Percentiles rank a stretch among this genome's conserved stretches.
Conservation (phyloP, 2,113 vertebrate species). For the Saguinus midas region DNA sequence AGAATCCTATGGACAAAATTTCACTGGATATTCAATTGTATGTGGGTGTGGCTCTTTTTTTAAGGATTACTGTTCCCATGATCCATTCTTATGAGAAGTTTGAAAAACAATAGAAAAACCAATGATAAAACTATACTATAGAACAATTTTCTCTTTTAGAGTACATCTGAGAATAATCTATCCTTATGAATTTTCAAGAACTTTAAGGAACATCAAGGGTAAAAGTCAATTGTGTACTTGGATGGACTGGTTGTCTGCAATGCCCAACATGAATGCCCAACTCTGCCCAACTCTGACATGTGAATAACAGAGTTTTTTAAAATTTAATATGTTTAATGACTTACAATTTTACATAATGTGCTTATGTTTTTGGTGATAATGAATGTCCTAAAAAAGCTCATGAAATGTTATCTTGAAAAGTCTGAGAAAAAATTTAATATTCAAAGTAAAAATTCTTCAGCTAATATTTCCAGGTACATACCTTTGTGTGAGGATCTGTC, state of each 20-base stretch:
- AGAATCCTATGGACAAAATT: background rate
- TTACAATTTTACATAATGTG: background rate
- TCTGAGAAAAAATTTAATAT: background rate
- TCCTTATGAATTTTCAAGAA: background rate
- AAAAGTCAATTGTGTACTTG: background rate
- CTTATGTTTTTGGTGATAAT: constrained; percentile 8
- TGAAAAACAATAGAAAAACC: background rate
- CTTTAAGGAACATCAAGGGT: background rate
- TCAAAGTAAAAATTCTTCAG: background rate
- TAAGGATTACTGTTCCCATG: background rate
- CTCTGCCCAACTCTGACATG: background rate
- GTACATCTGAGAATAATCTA: background rate
- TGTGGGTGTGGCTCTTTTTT: background rate
- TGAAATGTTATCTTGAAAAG: background rate
- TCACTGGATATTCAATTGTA: background rate
- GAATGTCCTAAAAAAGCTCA: background rate
- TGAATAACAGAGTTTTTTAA: background rate
- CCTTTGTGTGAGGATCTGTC: background rate
- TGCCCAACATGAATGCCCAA: background rate
- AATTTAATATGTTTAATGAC: background rate
- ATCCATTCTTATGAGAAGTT: background rate
- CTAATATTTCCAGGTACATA: constrained; percentile 39
- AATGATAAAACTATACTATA: background rate
- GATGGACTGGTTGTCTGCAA: background rate
- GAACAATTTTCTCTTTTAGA: background rate